Percentiles rank a stretch among this genome's conserved stretches.
Evolutionary conservation across 2,888 invertebrate genomes (phyloP).

Genomic region (Ctena decussata): DNA sequence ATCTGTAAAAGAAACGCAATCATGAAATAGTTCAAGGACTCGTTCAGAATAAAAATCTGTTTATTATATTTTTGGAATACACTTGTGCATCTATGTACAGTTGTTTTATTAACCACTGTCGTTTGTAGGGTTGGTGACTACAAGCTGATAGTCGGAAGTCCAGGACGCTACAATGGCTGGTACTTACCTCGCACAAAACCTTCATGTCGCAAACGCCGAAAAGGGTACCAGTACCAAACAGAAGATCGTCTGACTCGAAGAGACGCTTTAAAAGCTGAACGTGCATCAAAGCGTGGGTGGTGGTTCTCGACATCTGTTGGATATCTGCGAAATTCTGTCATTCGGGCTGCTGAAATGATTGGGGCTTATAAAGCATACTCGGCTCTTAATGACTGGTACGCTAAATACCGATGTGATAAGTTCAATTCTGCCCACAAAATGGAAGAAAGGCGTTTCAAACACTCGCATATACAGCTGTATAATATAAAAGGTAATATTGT

Average conservation of each 20-base stretch:
- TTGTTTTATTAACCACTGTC: no score
- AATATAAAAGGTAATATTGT: conserved; percentile 56
- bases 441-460: conserved; percentile 31
- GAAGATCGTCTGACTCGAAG: conserved; percentile 38
- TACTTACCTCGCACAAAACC: conserved; percentile 67
- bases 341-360: background rate
- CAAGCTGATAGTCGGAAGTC: conserved; percentile 86
- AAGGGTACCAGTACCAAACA: conserved; percentile 34
- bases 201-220: conserved; percentile 33
- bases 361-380: background rate
- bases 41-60: no score
- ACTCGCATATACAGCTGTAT: conserved; percentile 46
- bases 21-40: no score
- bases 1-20: no score
- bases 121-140: conserved; percentile 81
- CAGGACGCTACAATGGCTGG: conserved; percentile 82
- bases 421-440: conserved; percentile 42
- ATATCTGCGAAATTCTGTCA: background rate
- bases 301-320: conserved; percentile 51
- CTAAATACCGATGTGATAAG: conserved; percentile 51
- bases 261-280: conserved; percentile 24
- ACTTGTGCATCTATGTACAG: no score
- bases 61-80: no score
- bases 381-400: conserved; percentile 19
- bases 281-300: conserved; percentile 30